A percentile compares a stretch with the other conserved stretches of the same genome.
phyloP scores from a whole-genome alignment of 2,888 invertebrate genomes.

The Eumacrocentrus americanus region DNA sequence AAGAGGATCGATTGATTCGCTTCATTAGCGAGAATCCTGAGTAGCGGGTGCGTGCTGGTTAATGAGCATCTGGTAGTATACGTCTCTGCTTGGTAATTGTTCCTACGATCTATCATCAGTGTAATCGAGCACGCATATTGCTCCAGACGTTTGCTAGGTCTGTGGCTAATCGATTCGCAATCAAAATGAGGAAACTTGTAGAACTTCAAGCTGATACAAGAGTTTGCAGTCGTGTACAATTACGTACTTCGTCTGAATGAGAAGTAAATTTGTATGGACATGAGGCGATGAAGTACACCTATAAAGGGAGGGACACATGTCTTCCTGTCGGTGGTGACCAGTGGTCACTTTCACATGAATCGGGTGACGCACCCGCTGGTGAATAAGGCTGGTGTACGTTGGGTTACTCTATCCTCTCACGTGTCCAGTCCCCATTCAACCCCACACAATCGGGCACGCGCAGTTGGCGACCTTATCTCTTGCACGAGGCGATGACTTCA shows the following conservation, averaged over 20 bases:
- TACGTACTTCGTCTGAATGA: too few relatives aligned
- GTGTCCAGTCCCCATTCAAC: slow-evolving; percentile 32
- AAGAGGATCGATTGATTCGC: slow-evolving; percentile 5
- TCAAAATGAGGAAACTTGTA: background rate
- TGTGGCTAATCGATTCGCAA: background rate
- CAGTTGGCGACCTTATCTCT: slow-evolving; percentile 9
- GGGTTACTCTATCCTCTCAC: slow-evolving; percentile 27
- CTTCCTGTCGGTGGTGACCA: background rate
- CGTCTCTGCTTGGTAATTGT: too few relatives aligned
- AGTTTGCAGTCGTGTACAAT: too few relatives aligned
- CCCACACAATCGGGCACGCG: slow-evolving; percentile 3
- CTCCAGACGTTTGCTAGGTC: too few relatives aligned
- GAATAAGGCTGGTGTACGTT: slow-evolving; percentile 14
- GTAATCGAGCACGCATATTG: too few relatives aligned
- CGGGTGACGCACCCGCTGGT: slow-evolving; percentile 39
- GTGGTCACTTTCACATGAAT: slow-evolving; percentile 35
- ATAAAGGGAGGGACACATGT: background rate
- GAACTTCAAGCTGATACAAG: background rate
- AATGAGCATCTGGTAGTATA: background rate
- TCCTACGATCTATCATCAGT: slow-evolving; percentile 10
- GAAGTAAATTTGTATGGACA: too few relatives aligned
- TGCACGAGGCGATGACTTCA: background rate
- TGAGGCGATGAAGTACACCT: too few relatives aligned
- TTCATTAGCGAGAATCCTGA: background rate
- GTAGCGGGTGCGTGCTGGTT: slow-evolving; percentile 12